These are phyloP conservation scores for Caenorhabditis macrosperma DNA, from an alignment of 2,888 invertebrate species.

Conservation along the genomic window DNA sequence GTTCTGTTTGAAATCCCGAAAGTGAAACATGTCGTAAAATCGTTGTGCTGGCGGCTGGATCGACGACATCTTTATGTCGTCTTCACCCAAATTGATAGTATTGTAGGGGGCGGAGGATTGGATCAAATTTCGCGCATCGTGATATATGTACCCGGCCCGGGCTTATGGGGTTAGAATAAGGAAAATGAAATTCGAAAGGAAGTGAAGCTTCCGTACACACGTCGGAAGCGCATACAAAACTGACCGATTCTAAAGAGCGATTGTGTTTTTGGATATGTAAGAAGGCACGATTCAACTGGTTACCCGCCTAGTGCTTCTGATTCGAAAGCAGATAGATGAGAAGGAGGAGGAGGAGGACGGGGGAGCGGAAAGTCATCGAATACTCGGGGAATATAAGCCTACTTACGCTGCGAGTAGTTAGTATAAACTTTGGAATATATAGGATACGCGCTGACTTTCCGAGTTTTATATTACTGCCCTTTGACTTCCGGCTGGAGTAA, in stretches of 20 bases:
- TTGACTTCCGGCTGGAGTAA: background rate
- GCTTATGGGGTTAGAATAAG: background rate
- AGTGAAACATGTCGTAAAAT: conserved; percentile 57
- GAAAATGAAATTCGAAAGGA: background rate
- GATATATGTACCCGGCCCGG: too few relatives aligned
- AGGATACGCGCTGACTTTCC: too few relatives aligned
- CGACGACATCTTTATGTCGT: background rate
- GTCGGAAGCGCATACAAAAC: conserved; percentile 28
- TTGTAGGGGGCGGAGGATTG: background rate
- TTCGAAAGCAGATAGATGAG: background rate
- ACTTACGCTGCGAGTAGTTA: background rate
- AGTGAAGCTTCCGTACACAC: background rate
- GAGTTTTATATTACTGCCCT: conserved; percentile 8
- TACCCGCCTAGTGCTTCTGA: background rate
- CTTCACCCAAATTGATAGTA: conserved; percentile 36
- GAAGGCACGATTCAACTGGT: conserved; percentile 8
- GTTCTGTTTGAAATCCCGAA: conserved; percentile 47
- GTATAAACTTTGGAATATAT: background rate
- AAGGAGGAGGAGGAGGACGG: background rate
- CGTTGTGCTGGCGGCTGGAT: conserved; percentile 15
- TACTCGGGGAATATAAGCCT: background rate
- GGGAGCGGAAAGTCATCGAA: background rate
- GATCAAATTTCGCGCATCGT: conserved; percentile 1
- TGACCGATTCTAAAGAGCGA: conserved; percentile 26
- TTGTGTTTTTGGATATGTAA: conserved; percentile 12